These are phyloP conservation scores for Chalcosyrphus nemorum DNA, from an alignment of 2,888 invertebrate genomes.

Conservation along the genomic window DNA sequence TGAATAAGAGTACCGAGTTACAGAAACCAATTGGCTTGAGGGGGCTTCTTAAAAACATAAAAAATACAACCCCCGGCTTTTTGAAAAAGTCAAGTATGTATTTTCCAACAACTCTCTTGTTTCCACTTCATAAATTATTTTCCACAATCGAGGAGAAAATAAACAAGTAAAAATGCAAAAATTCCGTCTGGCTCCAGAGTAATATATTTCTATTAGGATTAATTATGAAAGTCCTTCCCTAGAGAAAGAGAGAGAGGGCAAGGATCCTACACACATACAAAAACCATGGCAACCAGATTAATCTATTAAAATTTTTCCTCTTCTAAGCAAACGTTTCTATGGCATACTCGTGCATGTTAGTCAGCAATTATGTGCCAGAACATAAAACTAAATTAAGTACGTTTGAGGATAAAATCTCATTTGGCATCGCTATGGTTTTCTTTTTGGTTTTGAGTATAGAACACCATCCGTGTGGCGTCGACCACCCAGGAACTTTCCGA, in stretches of 20 bases:
- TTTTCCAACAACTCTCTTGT: not conserved
- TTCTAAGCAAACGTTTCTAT: not conserved
- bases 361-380: not conserved
- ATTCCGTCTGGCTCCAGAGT: not conserved
- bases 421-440: not conserved
- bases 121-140: not conserved
- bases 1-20: too few relatives aligned
- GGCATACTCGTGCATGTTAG: not conserved
- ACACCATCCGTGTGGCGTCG: not conserved
- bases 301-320: not conserved
- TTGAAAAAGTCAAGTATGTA: not conserved
- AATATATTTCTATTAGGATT: not conserved
- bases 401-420: conserved; percentile 7
- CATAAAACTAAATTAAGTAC: conserved; percentile 26
- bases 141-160: too few relatives aligned
- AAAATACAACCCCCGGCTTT: not conserved
- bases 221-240: not conserved
- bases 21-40: too few relatives aligned
- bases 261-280: not conserved
- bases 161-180: not conserved
- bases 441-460: too few relatives aligned
- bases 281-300: not conserved
- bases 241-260: not conserved
- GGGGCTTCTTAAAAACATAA: too few relatives aligned
- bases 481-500: not conserved